Conservation (phyloP, 1,140 invertebrate genomes). For the Amyelois transitella region DNA sequence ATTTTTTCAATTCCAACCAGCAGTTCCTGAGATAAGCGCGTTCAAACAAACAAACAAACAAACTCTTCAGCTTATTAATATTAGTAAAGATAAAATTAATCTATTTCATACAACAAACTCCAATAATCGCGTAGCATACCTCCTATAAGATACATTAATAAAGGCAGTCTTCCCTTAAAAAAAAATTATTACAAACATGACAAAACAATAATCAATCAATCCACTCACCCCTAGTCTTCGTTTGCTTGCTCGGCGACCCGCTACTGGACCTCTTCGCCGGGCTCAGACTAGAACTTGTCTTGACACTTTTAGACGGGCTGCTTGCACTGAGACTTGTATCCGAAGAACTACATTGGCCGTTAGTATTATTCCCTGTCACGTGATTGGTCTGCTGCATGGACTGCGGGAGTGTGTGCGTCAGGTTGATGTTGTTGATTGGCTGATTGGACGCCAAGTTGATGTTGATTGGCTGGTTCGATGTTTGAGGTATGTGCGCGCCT, state of each 20-base stretch:
- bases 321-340: constrained; percentile 79
- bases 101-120: too few species aligned
- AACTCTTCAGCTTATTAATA: too few species aligned
- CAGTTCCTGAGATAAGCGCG: too few species aligned
- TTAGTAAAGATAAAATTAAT: too few species aligned
- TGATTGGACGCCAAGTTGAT: constrained; percentile 52
- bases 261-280: constrained; percentile 89
- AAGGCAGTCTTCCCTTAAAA: too few species aligned
- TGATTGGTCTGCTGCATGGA: constrained; percentile 59
- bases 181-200: too few species aligned
- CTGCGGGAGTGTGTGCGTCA: constrained; percentile 40
- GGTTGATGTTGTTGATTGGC: constrained; percentile 60
- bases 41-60: too few species aligned
- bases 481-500: constrained; percentile 24
- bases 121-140: too few species aligned
- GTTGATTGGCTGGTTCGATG: constrained; percentile 30
- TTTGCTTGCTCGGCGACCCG: constrained; percentile 85
- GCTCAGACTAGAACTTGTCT: constrained; percentile 87
- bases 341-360: constrained; percentile 67
- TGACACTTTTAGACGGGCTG: constrained; percentile 89
- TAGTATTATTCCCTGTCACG: constrained; percentile 56
- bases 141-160: too few species aligned
- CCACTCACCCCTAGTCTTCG: constrained; percentile 79
- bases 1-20: too few species aligned
- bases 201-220: too few species aligned